Evolutionary conservation across 1,140 invertebrate species (phyloP).

Genomic region (Trachymyrmex septentrionalis): DNA sequence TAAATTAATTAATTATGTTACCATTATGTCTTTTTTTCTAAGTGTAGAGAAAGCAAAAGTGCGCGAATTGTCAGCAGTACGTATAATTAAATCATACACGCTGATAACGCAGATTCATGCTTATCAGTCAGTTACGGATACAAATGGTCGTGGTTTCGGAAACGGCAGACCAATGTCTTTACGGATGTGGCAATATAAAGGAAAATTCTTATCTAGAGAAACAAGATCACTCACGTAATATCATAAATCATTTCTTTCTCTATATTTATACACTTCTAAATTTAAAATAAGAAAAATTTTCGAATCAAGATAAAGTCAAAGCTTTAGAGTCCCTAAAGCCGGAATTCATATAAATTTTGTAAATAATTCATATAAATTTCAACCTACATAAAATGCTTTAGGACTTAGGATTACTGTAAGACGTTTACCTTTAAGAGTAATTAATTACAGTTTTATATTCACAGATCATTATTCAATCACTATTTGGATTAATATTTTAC

Average conservation of each 20-base stretch:
- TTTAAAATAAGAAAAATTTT: neutral
- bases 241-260: neutral
- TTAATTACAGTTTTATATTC: no score
- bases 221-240: neutral
- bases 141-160: constrained; percentile 2
- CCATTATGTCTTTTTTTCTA: no score
- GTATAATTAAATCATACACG: neutral
- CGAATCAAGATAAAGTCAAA: neutral
- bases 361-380: no score
- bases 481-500: no score
- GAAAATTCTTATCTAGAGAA: constrained; percentile 28
- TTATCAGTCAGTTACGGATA: constrained; percentile 33
- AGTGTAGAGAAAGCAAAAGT: neutral
- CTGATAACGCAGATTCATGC: neutral
- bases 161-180: neutral
- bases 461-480: no score
- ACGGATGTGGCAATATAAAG: constrained; percentile 24
- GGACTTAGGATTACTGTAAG: no score
- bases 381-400: no score
- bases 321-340: neutral
- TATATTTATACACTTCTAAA: neutral
- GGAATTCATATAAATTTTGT: no score
- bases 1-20: no score
- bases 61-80: neutral
- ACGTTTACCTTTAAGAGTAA: no score